Conservation (phyloP, 2,888 invertebrate species). For the Phasia obesa region DNA sequence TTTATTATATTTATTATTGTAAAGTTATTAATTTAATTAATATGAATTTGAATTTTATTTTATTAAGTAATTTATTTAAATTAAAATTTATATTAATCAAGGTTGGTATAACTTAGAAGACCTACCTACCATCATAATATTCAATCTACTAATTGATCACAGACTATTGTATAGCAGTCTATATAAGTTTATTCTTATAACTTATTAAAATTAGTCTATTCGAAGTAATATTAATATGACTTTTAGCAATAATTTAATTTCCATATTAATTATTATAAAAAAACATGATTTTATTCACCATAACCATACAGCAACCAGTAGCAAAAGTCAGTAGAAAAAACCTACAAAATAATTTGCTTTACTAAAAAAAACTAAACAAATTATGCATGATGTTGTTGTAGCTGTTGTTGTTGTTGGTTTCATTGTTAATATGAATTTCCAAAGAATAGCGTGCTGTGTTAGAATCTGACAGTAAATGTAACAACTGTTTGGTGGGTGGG, state of each 20-base stretch:
- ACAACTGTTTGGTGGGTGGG: conserved; percentile 32
- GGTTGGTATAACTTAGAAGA: too few species aligned
- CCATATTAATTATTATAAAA: conserved; percentile 19
- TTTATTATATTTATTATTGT: too few species aligned
- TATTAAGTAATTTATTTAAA: too few species aligned
- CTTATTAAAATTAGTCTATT: too few species aligned
- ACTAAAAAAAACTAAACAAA: conserved; percentile 43
- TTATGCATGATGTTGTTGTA: conserved; percentile 37
- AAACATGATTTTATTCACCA: not conserved
- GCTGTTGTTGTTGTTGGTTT: conserved; percentile 30
- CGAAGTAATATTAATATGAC: too few species aligned
- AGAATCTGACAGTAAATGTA: conserved; percentile 55
- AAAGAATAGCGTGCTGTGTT: conserved; percentile 62
- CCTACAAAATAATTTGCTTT: not conserved
- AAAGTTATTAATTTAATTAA: too few species aligned
- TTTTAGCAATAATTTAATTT: not conserved
- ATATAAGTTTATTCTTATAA: too few species aligned
- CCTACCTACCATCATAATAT: too few species aligned
- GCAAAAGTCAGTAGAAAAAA: conserved; percentile 8
- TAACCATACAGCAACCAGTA: conserved; percentile 5
- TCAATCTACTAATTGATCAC: too few species aligned
- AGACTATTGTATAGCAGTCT: too few species aligned
- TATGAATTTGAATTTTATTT: too few species aligned
- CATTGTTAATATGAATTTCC: conserved; percentile 50
- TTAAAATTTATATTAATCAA: too few species aligned